phyloP scores from a whole-genome alignment of 1,140 invertebrate species.

The Hyposmocoma kahamanoa region DNA sequence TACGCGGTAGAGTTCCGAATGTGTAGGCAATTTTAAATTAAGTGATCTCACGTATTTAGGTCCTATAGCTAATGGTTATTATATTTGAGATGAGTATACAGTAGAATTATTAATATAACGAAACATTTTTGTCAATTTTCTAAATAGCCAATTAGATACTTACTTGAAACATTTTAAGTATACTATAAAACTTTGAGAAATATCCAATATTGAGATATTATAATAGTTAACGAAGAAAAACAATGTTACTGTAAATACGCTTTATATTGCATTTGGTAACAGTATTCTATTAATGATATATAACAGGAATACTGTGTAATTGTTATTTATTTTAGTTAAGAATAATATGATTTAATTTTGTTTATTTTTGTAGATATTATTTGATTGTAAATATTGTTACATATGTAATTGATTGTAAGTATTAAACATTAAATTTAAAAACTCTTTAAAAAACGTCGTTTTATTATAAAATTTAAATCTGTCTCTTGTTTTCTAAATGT shows the following conservation, averaged over 20 bases:
- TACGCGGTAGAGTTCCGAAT: too few relatives aligned
- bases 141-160: too few relatives aligned
- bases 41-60: too few relatives aligned
- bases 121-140: too few relatives aligned
- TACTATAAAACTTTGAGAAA: too few relatives aligned
- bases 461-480: constrained; percentile 18
- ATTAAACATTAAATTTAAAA: constrained; percentile 55
- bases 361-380: constrained; percentile 30
- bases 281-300: background rate
- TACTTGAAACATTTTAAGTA: too few relatives aligned
- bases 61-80: too few relatives aligned
- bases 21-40: too few relatives aligned
- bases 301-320: constrained; percentile 6
- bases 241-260: background rate
- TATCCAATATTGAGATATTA: too few relatives aligned
- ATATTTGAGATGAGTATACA: too few relatives aligned
- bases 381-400: constrained; percentile 59
- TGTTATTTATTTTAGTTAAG: constrained; percentile 57
- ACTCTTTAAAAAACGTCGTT: constrained; percentile 27
- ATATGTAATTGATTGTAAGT: constrained; percentile 52
- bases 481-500: background rate
- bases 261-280: background rate
- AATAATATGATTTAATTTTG: constrained; percentile 30
- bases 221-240: too few relatives aligned
- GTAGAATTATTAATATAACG: too few relatives aligned